A percentile compares a stretch with the other conserved stretches of the same genome.
Evolutionary conservation across 2,797 vertebrate species (phyloP).

Genomic region (Notamacropus eugenii): DNA sequence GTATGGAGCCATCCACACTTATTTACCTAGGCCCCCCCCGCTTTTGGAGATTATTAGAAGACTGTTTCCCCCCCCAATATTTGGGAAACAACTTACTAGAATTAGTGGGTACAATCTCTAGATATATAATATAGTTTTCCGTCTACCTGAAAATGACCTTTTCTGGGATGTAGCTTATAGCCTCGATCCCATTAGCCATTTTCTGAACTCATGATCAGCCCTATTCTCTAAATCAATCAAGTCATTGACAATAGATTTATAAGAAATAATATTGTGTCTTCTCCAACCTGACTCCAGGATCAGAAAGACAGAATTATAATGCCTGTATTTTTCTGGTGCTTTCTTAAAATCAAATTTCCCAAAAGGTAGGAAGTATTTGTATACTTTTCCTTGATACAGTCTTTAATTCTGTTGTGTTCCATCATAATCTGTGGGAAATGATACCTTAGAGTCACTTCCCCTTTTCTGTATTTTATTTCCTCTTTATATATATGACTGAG

Average conservation of each 20-base stretch:
- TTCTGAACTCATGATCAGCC: conserved; percentile 14
- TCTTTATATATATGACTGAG: neutral
- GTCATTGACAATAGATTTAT: neutral
- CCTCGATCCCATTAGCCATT: neutral
- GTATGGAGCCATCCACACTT: neutral
- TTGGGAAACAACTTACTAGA: neutral
- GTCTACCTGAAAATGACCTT: conserved; percentile 17
- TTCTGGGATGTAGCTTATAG: neutral
- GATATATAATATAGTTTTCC: conserved; percentile 35
- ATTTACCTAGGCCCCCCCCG: neutral
- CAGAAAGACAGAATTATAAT: neutral
- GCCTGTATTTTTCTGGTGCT: neutral
- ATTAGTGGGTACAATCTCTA: neutral
- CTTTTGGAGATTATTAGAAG: neutral
- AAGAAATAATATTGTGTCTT: neutral
- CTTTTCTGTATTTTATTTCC: neutral
- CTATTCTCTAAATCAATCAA: conserved; percentile 20
- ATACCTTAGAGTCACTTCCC: conserved; percentile 1
- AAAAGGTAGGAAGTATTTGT: conserved; percentile 5
- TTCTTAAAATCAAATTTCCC: neutral
- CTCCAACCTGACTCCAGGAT: neutral
- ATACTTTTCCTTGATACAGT: neutral
- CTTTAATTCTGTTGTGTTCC: neutral
- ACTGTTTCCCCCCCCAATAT: neutral
- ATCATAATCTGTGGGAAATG: neutral